Base-by-base conservation (phyloP, 2,888 invertebrate species). In the Lissonota sp. region DNA sequence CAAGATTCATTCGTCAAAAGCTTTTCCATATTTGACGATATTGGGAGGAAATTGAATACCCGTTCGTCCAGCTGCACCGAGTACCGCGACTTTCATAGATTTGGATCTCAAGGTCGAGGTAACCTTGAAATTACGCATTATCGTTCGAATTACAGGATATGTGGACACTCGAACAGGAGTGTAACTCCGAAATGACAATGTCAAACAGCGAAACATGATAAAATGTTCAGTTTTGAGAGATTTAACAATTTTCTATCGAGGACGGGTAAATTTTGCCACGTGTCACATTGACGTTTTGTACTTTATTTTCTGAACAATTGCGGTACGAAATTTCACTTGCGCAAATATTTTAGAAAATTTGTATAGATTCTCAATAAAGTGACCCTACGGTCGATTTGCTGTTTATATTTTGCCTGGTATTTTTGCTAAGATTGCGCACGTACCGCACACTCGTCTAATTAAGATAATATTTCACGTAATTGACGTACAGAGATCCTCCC, bases 51-150 rank as follows among this genome's bases (percentile, higher is more conserved):
- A 40, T 46, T 12, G 26, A 49, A 70, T 88, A 94, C 94, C 94
- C 84, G 94, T 94, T 78, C 91, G 90, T 49, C 94, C 94, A 51
- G 93, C 93, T 8, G 94, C 94, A 1, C 94, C 94, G 74, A 94
- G 93, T 51, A 95, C 92, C 6, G 94, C 93, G 7, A 94, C 93
- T 87, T 95, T 95, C 93, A 94, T 84, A 44, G 82, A 82, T 76
- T 85, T 88, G 26, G 88, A 85, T 44, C 82, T 79, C 14, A 74
- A 64, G 1, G 53, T 75, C 46, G 79, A 64, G 6, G 78, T 83
- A 40, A 62, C 46, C 5, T 39, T 6, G 55, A 84, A 76, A 77
- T 69, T 64, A 10, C 81, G 74, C 7, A 60, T 55, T 40, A 63
- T 37, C 3, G 12, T 62, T n/a, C 26, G 12, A 12, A 40, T 49